phyloP scores from a whole-genome alignment of 2,113 vertebrate species.

The Casuarius casuarius region DNA sequence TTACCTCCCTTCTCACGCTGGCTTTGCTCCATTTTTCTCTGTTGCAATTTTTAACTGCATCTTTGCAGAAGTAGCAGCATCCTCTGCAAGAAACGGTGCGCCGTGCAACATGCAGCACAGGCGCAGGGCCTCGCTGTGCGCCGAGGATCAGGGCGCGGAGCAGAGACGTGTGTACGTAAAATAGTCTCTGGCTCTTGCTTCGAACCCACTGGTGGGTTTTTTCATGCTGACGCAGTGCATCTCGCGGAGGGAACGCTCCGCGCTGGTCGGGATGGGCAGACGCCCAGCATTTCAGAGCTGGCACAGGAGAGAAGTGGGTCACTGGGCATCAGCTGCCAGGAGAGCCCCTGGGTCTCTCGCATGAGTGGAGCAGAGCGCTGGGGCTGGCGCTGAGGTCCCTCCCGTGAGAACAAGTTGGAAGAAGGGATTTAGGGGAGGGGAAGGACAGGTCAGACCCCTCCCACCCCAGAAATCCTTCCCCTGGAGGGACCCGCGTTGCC shows the following conservation, averaged over 20 bases:
- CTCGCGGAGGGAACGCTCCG: background rate
- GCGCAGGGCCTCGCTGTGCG: accelerated
- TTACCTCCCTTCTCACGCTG: background rate
- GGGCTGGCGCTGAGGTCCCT: background rate
- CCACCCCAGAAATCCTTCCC: background rate
- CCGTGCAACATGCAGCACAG: background rate
- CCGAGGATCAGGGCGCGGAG: accelerated
- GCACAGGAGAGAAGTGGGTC: background rate
- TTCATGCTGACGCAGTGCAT: background rate
- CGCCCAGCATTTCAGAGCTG: background rate
- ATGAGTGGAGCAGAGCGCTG: background rate
- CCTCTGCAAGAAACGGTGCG: accelerated
- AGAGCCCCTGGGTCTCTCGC: background rate
- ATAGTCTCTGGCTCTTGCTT: background rate
- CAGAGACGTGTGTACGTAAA: accelerated
- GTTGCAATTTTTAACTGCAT: accelerated
- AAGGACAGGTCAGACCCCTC: background rate
- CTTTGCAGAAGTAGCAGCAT: accelerated
- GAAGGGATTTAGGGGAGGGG: background rate
- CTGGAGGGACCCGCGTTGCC: background rate
- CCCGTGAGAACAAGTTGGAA: accelerated
- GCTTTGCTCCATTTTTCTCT: background rate
- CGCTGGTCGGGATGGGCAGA: background rate
- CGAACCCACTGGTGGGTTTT: background rate
- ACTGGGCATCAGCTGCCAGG: background rate